These are phyloP conservation scores for Cephus sareptanus DNA, from an alignment of 2,888 invertebrate genomes.

Conservation along the genomic window DNA sequence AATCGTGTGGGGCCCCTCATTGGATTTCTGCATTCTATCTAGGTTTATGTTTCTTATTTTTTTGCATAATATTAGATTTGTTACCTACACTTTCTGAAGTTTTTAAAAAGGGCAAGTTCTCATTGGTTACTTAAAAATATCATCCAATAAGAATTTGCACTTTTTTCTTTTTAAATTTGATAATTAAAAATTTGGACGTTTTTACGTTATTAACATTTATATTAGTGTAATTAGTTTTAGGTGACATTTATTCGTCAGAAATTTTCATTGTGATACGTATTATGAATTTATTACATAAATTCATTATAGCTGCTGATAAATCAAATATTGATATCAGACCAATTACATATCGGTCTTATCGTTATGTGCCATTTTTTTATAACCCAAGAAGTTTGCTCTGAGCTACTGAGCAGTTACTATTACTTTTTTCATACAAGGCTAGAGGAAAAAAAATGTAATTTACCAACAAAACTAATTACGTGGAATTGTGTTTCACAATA, in stretches of 20 bases:
- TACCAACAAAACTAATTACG: no score
- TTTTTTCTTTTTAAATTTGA: no score
- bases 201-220: not conserved
- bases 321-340: not conserved
- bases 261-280: not conserved
- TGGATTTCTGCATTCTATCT: no score
- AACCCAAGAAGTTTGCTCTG: not conserved
- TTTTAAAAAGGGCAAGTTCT: no score
- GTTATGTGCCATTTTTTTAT: not conserved
- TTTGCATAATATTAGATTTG: no score
- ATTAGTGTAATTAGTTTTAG: not conserved
- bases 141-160: no score
- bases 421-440: not conserved
- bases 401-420: not conserved
- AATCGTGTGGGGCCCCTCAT: no score
- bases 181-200: not conserved
- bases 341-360: not conserved
- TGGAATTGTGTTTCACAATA: no score
- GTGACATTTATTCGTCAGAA: not conserved
- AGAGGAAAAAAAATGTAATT: not conserved
- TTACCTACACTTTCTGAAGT: no score
- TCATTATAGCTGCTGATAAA: not conserved
- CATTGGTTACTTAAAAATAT: no score
- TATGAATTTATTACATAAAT: not conserved
- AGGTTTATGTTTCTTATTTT: no score